Evolutionary conservation across 2,797 vertebrate genomes (phyloP), one percentile per base, ranked within the genome.

Genomic region (Orientallactaga sibirica): DNA sequence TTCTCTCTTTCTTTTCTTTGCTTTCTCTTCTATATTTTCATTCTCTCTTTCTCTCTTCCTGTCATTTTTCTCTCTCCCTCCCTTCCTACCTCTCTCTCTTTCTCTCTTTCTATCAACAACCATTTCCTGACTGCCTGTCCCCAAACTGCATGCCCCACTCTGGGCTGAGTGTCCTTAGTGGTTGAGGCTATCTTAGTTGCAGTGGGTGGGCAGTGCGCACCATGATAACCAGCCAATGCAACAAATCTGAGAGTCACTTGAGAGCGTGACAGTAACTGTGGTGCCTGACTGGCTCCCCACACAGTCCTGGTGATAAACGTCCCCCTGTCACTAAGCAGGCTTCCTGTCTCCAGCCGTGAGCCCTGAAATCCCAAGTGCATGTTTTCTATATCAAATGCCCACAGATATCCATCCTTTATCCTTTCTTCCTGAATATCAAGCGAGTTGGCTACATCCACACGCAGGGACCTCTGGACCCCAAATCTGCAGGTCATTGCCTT

Each of bases 401-500:
- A 96, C 91, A 96, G 94, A 97, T 92, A 95, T 79, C 94, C 92
- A 5, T 20, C 81, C 88, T 89, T 88, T 29, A 12, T 43, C 86
- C 92, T 74, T 79, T 79, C 66, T 71, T 87, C 93, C 96, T 93
- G 94, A 96, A 94, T 84, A 71, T 95, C 97, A 96, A 88, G 95
- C 43, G 87, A 73, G 86, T 58, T 5, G 22, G 66, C 9, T 85
- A 18, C 2, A 33, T 41, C 71, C 27, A 11, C 0, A 0, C 7
- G 12, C 1, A 8, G 75, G 83, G 73, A 18, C 27, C 16, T 8
- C 5, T 1, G 62, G 66, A 37, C 27, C 88, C 52, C 41, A 48
- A 9, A 75, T 66, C 71, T 87, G 27, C 3, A 12, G 75, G 68
- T 43, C 61, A 43, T 18, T 33, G 77, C 27, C 20, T 25, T 41